Conservation (phyloP, 1,140 invertebrate species). For the Fopius arisanus region DNA sequence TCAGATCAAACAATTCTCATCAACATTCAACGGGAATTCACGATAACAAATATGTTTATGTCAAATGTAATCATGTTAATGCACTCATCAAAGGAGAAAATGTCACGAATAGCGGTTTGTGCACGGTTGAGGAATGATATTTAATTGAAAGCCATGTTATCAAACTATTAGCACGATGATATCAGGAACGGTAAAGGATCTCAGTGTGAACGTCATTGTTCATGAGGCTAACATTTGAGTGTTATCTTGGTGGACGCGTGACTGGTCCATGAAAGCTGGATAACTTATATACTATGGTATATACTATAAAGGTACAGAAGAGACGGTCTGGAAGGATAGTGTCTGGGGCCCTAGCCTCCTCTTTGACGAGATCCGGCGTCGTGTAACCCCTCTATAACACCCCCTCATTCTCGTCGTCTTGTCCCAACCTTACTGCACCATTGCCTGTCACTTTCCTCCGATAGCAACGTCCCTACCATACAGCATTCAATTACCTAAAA, state of each 20-base stretch:
- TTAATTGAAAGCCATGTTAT: conserved; percentile 1
- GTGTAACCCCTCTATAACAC: background rate
- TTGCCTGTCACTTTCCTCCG: conserved; percentile 14
- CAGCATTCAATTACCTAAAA: background rate
- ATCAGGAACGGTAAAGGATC: background rate
- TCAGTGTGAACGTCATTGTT: conserved; percentile 14
- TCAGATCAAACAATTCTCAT: no score
- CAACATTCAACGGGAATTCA: no score
- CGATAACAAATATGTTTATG: no score
- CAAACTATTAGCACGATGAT: conserved; percentile 8
- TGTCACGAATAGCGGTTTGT: no score
- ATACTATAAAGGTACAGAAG: background rate
- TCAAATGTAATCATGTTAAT: no score
- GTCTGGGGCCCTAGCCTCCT: background rate
- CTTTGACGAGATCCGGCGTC: conserved; percentile 23
- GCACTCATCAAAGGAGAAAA: no score
- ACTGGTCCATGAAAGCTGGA: conserved; percentile 11
- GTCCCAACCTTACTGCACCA: conserved; percentile 17
- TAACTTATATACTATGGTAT: background rate
- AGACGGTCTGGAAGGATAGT: conserved; percentile 17
- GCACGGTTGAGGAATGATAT: background rate
- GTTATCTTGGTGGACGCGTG: background rate
- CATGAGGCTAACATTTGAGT: background rate
- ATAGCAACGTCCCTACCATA: background rate
- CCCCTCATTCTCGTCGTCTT: background rate